Evolutionary conservation across 2,113 vertebrate species (phyloP).

Genomic region (Pseudorasbora parva): DNA sequence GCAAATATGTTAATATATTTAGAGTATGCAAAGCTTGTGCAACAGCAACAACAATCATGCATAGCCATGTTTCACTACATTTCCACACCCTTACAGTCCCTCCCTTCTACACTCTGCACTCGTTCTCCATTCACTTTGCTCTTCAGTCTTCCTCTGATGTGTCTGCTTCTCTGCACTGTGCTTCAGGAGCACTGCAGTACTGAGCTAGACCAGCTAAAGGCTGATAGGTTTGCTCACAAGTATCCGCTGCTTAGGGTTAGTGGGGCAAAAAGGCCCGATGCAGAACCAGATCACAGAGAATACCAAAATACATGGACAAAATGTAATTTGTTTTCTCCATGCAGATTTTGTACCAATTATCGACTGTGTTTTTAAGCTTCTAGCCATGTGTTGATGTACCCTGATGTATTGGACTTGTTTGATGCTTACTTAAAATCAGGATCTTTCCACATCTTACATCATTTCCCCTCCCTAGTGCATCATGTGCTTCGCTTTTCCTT

Average conservation of each 20-base stretch:
- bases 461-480: slow-evolving; percentile 27
- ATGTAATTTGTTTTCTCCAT: slow-evolving; percentile 64
- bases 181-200: slow-evolving; percentile 1
- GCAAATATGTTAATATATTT: slow-evolving; percentile 58
- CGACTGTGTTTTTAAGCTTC: slow-evolving; percentile 69
- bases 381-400: slow-evolving; percentile 20
- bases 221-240: slow-evolving; percentile 45
- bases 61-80: slow-evolving; percentile 20
- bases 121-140: slow-evolving; percentile 44
- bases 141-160: slow-evolving; percentile 15
- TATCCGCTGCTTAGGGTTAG: slow-evolving; percentile 52
- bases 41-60: slow-evolving; percentile 44
- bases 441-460: slow-evolving; percentile 69
- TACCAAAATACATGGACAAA: slow-evolving; percentile 63
- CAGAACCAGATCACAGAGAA: slow-evolving; percentile 69
- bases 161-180: slow-evolving; percentile 19
- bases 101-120: slow-evolving; percentile 28
- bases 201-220: slow-evolving; percentile 1
- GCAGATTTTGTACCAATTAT: slow-evolving; percentile 74
- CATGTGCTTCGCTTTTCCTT: neutral
- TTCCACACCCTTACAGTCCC: slow-evolving; percentile 31
- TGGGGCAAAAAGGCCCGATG: slow-evolving; percentile 66
- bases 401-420: slow-evolving; percentile 25
- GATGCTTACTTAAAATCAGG: slow-evolving; percentile 22
- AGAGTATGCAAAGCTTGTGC: slow-evolving; percentile 56